A percentile compares a stretch with the other conserved stretches of the same genome.
phyloP scores from a whole-genome alignment of 1,140 invertebrate species.

The Lepeophtheirus salmonis region DNA sequence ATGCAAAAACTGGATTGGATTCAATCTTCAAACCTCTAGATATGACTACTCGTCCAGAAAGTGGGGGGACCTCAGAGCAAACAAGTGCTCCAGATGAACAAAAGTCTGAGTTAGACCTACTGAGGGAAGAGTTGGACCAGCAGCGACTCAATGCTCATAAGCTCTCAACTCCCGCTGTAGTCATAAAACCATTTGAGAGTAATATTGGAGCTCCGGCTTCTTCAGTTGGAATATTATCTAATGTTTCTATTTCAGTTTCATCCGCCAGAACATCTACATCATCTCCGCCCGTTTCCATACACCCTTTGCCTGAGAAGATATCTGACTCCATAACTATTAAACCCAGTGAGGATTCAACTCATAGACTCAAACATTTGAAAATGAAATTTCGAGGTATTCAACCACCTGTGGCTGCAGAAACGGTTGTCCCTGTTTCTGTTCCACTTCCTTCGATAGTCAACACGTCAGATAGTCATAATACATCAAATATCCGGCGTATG shows the following conservation, averaged over 20 bases:
- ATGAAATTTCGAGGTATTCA: constrained; percentile 7
- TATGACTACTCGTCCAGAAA: not conserved
- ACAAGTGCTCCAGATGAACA: not conserved
- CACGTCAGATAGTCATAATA: not conserved
- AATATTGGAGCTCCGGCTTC: too few relatives aligned
- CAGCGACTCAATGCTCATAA: too few relatives aligned
- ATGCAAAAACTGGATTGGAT: not conserved
- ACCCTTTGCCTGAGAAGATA: not conserved
- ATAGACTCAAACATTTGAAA: constrained; percentile 1
- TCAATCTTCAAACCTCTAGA: constrained; percentile 6
- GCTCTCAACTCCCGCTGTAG: too few relatives aligned
- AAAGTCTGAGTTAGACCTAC: constrained; percentile 10
- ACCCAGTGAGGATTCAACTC: not conserved
- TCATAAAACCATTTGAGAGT: too few relatives aligned
- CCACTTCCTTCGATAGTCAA: not conserved
- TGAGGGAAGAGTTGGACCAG: not conserved
- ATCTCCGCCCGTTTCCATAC: not conserved
- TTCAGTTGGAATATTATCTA: too few relatives aligned
- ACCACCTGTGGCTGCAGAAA: not conserved
- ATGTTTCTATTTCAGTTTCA: too few relatives aligned
- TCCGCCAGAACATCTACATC: not conserved
- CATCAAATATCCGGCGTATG: not conserved
- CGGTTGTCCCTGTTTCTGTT: not conserved
- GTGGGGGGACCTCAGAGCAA: not conserved
- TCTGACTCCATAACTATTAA: too few relatives aligned